Conservation (phyloP, 2,888 invertebrate species). For the Drosophila mimetica region DNA sequence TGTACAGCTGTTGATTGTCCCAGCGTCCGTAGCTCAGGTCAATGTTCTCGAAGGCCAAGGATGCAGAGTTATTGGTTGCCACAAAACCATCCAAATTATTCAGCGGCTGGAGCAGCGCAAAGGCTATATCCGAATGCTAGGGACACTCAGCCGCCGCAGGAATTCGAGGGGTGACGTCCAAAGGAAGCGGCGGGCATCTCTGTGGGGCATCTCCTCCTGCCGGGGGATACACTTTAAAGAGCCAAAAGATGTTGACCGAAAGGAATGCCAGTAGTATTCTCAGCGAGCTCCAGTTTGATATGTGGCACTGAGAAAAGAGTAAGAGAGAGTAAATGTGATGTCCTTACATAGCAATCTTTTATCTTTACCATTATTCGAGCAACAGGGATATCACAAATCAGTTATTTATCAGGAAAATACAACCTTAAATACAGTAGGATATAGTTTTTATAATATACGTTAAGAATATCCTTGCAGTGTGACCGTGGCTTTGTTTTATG, state of each 20-base stretch:
- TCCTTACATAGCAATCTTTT: background rate
- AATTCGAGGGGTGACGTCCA: conserved; percentile 10
- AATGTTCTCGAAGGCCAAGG: conserved; percentile 86
- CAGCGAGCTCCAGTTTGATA: conserved; percentile 51
- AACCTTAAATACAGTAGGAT: conserved; percentile 13
- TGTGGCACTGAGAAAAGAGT: conserved; percentile 47
- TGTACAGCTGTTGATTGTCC: conserved; percentile 89
- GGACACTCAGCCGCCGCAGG: conserved; percentile 36
- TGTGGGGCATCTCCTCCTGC: conserved; percentile 28
- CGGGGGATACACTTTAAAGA: conserved; percentile 58
- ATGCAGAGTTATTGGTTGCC: conserved; percentile 31
- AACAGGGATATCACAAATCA: conserved; percentile 27
- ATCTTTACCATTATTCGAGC: conserved; percentile 21
- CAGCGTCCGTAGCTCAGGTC: conserved; percentile 90
- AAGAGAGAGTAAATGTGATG: background rate
- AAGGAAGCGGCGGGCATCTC: conserved; percentile 2
- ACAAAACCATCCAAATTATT: conserved; percentile 22
- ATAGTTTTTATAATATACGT: conserved; percentile 4
- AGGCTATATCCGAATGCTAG: conserved; percentile 38
- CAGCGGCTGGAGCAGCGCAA: conserved; percentile 28
- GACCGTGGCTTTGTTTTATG: background rate
- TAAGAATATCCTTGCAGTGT: conserved; percentile 26
- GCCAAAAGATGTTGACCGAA: conserved; percentile 61
- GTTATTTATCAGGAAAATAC: conserved; percentile 25
- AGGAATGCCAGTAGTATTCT: conserved; percentile 53